Evolutionary conservation across 2,888 invertebrate species (phyloP), one percentile per base, ranked within the genome.

Genomic region (Rhorus exstirpatorius): DNA sequence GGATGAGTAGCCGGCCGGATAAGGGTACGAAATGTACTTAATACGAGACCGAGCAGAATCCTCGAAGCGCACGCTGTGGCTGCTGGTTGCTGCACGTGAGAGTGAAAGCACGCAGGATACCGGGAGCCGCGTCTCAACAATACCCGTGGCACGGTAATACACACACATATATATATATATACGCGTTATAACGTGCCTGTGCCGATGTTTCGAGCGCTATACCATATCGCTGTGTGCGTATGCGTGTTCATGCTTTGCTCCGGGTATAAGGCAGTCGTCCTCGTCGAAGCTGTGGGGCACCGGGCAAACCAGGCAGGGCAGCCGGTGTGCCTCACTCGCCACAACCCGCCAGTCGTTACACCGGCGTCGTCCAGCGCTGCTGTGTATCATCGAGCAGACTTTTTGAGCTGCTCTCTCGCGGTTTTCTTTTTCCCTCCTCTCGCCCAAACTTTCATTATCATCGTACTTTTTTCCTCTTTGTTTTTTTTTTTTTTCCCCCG

Each of bases 301-400:
- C 60, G 60, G 44, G 58, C 26, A 41, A 61, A 65, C 31, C 65
- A 68, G 60, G 76, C 76, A 67, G 63, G 85, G 86, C 87, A 86
- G 90, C 89, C 89, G 89, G 89, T 87, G 77, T 58, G 83, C 78
- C 81, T 86, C 82, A 79, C 70, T 86, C 83, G 49, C 68, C 24
- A 17, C 79, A 75, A 76, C 85, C 76, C 63, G 88, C 90, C 92
- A 92, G 92, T 92, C 92, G 89, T 88, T 88, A 88, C 88, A 89
- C 84, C 84, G 89, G 90, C 92, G 91, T 90, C 90, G 90, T 86
- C 87, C 90, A 87, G 70, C 84, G 87, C 90, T 89, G 89, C 91
- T 88, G 85, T 77, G 81, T 81, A 70, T 24, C 46, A 72, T 61
- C 21, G 72, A 60, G 60, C 17, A 4, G 14, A n/a, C 51, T 53